Conservation (phyloP, 2,797 vertebrate genomes). For the Pseudochaenichthys georgianus region DNA sequence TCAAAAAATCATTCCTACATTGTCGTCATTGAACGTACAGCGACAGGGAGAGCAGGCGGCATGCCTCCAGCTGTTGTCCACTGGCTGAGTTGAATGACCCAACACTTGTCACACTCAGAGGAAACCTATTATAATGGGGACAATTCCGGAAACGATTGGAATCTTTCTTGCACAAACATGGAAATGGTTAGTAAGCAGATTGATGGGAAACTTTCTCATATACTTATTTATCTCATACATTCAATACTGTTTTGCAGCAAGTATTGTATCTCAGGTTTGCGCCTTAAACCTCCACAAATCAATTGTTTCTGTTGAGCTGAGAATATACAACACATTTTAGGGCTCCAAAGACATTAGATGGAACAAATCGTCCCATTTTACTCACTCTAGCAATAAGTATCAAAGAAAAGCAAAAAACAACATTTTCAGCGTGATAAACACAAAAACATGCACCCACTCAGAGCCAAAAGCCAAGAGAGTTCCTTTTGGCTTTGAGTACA, state of each 20-base stretch:
- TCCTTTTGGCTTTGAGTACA: conserved; percentile 55
- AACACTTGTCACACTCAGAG: conserved; percentile 20
- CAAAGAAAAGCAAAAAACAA: not conserved
- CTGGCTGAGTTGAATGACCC: conserved; percentile 22
- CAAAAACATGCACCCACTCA: conserved; percentile 57
- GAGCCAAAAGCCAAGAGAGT: conserved; percentile 57
- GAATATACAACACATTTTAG: conserved; percentile 18
- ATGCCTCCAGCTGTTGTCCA: conserved; percentile 43
- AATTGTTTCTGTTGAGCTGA: conserved; percentile 15
- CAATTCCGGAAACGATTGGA: conserved; percentile 30
- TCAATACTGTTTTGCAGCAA: conserved; percentile 27
- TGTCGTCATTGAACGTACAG: conserved; percentile 16
- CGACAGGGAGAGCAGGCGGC: conserved; percentile 16
- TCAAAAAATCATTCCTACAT: conserved; percentile 20
- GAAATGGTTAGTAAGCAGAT: conserved; percentile 33
- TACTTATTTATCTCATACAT: conserved; percentile 17
- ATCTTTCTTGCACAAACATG: conserved; percentile 27
- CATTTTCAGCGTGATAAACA: conserved; percentile 38
- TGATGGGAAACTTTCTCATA: conserved; percentile 31
- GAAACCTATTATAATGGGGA: conserved; percentile 22
- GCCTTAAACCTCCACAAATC: conserved; percentile 34
- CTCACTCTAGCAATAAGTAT: too few species aligned
- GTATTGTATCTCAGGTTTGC: conserved; percentile 8
- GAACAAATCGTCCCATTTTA: too few species aligned
- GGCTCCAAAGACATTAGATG: conserved; percentile 26